phyloP scores from a whole-genome alignment of 1,140 invertebrate species.

The Agraylea sexmaculata region DNA sequence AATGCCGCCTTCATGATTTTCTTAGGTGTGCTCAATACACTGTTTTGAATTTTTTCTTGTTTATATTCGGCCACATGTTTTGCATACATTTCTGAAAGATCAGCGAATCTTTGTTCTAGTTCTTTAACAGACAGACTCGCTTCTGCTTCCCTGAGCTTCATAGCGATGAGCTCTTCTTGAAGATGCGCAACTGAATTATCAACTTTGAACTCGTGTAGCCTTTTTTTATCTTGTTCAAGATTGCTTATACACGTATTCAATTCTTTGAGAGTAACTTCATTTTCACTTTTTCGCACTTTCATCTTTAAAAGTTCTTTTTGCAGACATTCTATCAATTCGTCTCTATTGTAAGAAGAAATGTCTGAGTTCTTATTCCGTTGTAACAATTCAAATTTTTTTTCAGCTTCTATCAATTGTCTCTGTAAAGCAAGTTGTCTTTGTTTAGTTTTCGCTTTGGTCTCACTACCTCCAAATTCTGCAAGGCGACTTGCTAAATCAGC shows the following conservation, averaged over 20 bases:
- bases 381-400: slow-evolving; percentile 21
- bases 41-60: slow-evolving; percentile 28
- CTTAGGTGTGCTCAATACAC: slow-evolving; percentile 44
- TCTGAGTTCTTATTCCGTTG: slow-evolving; percentile 4
- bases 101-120: slow-evolving; percentile 70
- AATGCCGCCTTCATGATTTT: slow-evolving; percentile 40
- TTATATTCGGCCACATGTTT: slow-evolving; percentile 24
- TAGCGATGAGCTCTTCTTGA: slow-evolving; percentile 88
- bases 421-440: slow-evolving; percentile 57
- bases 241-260: slow-evolving; percentile 67
- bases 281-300: slow-evolving; percentile 70
- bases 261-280: slow-evolving; percentile 69
- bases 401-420: slow-evolving; percentile 33
- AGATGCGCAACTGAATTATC: slow-evolving; percentile 83
- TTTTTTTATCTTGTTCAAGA: slow-evolving; percentile 78
- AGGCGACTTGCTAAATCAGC: slow-evolving; percentile 81
- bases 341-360: no score
- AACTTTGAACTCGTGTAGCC: slow-evolving; percentile 66
- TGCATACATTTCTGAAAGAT: slow-evolving; percentile 61
- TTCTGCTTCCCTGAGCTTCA: slow-evolving; percentile 87
- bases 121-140: slow-evolving; percentile 83
- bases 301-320: slow-evolving; percentile 82
- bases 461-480: slow-evolving; percentile 75
- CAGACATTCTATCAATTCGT: slow-evolving; percentile 76
- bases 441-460: slow-evolving; percentile 85